Conservation (phyloP, 2,797 vertebrate species). For the Malacoctenus gilli region DNA sequence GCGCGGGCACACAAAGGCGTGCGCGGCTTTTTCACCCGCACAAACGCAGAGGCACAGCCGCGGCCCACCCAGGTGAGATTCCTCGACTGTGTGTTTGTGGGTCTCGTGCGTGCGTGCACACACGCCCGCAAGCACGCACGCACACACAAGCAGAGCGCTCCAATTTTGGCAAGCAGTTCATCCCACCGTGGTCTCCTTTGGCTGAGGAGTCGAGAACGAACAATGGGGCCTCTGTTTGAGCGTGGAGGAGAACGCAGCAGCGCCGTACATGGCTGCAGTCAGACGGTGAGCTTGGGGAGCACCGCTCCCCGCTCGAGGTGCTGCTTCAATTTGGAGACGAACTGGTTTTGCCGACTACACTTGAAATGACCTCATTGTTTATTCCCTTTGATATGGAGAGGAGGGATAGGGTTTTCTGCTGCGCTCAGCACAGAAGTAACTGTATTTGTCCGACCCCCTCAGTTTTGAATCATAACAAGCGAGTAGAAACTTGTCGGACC, state of each 20-base stretch:
- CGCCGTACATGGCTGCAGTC: slow-evolving; percentile 38
- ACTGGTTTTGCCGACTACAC: slow-evolving; percentile 70
- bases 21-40: too few relatives aligned
- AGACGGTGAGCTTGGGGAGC: too few relatives aligned
- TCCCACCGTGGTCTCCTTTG: slow-evolving; percentile 61
- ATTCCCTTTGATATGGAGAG: slow-evolving; percentile 68
- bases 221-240: slow-evolving; percentile 70
- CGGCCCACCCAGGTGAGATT: too few relatives aligned
- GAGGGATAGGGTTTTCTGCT: slow-evolving; percentile 42
- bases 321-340: slow-evolving; percentile 45
- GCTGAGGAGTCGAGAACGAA: slow-evolving; percentile 60
- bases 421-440: slow-evolving; percentile 64
- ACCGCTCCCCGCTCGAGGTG: too few relatives aligned
- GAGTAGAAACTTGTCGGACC: slow-evolving; percentile 45
- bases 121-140: too few relatives aligned
- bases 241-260: slow-evolving; percentile 33
- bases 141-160: slow-evolving; percentile 28
- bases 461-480: slow-evolving; percentile 39
- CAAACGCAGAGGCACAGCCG: too few relatives aligned
- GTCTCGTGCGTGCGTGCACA: too few relatives aligned
- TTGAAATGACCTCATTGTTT: slow-evolving; percentile 65
- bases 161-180: slow-evolving; percentile 55
- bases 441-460: too few relatives aligned
- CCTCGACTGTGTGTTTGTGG: slow-evolving; percentile 63
- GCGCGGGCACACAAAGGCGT: too few relatives aligned